Evolutionary conservation across 2,113 vertebrate species (phyloP).

Genomic region (Recurvirostra avosetta): DNA sequence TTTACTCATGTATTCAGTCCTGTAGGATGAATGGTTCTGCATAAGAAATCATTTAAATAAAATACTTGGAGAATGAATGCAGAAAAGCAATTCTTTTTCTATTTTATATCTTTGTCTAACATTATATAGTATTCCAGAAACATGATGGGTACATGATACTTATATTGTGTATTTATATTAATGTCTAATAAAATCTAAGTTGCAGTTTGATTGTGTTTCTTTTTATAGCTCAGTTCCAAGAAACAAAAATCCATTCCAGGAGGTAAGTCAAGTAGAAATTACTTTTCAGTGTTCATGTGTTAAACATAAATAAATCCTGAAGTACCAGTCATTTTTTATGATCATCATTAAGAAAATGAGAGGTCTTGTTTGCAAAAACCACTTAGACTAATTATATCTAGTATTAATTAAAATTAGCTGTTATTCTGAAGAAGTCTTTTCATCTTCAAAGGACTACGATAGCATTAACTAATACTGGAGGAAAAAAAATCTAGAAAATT

Average conservation of each 20-base stretch:
- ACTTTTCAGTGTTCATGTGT: neutral
- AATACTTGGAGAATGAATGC: neutral
- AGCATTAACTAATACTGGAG: neutral
- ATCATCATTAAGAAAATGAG: neutral
- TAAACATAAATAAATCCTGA: neutral
- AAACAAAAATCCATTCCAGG: constrained; percentile 98
- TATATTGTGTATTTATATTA: neutral
- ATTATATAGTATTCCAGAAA: neutral
- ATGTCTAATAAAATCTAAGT: neutral
- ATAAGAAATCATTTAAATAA: neutral
- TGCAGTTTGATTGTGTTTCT: constrained; percentile 41
- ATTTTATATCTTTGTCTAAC: neutral
- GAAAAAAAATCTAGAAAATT: neutral
- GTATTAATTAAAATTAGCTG: neutral
- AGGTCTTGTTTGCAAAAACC: neutral
- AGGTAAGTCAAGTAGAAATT: constrained; percentile 78
- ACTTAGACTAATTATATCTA: neutral
- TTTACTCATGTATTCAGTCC: neutral
- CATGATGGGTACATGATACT: neutral
- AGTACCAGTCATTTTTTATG: neutral
- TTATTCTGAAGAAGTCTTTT: neutral
- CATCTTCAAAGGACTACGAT: neutral
- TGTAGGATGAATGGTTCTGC: neutral
- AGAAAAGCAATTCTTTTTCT: neutral
- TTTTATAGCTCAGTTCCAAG: constrained; percentile 90